Conservation (phyloP, 2,797 vertebrate genomes). For the Pelochelys cantorii region DNA sequence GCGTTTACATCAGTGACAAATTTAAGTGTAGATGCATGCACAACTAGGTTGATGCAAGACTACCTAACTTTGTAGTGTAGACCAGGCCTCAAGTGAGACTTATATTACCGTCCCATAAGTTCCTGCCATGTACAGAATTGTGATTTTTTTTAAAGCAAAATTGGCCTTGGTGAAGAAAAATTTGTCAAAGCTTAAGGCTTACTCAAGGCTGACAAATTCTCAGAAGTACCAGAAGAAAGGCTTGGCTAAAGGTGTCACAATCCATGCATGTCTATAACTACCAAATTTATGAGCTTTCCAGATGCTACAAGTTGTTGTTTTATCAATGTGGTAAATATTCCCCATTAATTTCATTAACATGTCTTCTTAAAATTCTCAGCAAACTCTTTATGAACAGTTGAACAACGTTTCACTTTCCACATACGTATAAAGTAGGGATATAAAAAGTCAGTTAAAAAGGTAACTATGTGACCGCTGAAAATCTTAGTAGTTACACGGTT, state of each 20-base stretch:
- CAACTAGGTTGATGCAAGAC: not conserved
- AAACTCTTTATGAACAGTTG: not conserved
- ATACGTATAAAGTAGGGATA: not conserved
- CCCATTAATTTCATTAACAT: conserved; percentile 42
- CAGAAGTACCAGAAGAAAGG: conserved; percentile 8
- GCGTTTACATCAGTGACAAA: not conserved
- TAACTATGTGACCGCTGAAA: too few relatives aligned
- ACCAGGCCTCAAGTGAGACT: not conserved
- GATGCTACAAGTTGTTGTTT: conserved; percentile 41
- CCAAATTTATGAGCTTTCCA: conserved; percentile 35
- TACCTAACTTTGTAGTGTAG: not conserved
- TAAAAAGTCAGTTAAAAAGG: too few relatives aligned
- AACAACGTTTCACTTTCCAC: conserved; percentile 21
- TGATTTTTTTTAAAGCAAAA: conserved; percentile 27
- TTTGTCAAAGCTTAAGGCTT: conserved; percentile 1
- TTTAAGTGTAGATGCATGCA: not conserved
- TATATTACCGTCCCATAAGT: conserved; percentile 29
- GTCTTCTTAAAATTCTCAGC: conserved; percentile 46
- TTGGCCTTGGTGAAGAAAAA: not conserved
- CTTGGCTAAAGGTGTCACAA: conserved; percentile 22
- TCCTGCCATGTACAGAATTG: conserved; percentile 43
- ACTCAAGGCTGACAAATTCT: not conserved
- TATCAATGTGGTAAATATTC: conserved; percentile 39
- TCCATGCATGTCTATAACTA: conserved; percentile 23
- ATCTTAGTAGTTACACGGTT: too few relatives aligned